Conservation (phyloP, 2,888 invertebrate species). For the Himalopsyche japonica region DNA sequence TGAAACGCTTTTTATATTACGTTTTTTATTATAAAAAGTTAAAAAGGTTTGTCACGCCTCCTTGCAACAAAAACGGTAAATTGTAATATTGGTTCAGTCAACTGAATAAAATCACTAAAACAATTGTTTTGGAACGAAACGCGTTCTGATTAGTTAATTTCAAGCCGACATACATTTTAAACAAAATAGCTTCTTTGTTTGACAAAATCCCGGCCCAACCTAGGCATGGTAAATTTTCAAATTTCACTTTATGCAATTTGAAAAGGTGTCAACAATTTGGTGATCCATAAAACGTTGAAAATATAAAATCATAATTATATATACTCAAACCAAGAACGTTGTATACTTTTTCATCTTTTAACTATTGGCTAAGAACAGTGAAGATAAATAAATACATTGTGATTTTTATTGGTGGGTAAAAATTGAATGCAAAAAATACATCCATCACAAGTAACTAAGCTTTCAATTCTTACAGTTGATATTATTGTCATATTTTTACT, state of each 20-base stretch:
- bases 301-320: too few relatives aligned
- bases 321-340: too few relatives aligned
- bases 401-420: too few relatives aligned
- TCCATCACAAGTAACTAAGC: too few relatives aligned
- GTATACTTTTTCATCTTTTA: too few relatives aligned
- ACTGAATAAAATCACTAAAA: not conserved
- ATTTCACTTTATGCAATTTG: not conserved
- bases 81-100: not conserved
- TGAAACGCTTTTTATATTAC: not conserved
- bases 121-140: slow-evolving; percentile 20
- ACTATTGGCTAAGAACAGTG: too few relatives aligned
- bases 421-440: too few relatives aligned
- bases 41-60: not conserved
- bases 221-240: not conserved
- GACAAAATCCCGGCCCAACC: not conserved
- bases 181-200: not conserved
- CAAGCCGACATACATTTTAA: not conserved
- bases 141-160: slow-evolving; percentile 22
- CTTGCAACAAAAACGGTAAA: not conserved
- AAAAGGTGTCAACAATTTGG: too few relatives aligned
- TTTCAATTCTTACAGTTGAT: too few relatives aligned
- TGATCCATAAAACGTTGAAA: too few relatives aligned
- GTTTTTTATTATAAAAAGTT: not conserved
- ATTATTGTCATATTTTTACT: too few relatives aligned
- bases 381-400: too few relatives aligned